phyloP scores from a whole-genome alignment of 2,888 invertebrate species.

The Endotricha flammealis region DNA sequence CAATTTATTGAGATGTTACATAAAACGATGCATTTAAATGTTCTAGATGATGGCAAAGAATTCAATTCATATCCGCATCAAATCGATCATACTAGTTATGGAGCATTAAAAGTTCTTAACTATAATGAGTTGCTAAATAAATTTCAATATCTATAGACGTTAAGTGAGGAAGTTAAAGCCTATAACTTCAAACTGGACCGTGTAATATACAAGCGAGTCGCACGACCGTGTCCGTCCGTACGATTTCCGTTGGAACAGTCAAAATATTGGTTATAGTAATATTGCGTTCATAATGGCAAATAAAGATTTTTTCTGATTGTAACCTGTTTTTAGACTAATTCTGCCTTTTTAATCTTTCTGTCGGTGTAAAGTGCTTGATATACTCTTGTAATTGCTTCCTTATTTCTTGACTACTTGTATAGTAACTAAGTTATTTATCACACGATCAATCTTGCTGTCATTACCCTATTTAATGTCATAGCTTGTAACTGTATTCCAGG shows the following conservation, averaged over 20 bases:
- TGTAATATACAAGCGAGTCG: slow-evolving; percentile 1
- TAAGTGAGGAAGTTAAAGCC: slow-evolving; percentile 10
- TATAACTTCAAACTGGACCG: slow-evolving; percentile 9
- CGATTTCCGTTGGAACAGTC: slow-evolving; percentile 11
- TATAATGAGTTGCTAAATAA: neutral
- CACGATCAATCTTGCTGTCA: no score
- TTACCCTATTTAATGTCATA: no score
- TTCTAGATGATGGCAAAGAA: neutral
- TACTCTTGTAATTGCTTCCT: no score
- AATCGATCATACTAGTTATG: neutral
- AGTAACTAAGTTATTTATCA: no score
- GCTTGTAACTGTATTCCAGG: no score
- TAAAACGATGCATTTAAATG: neutral
- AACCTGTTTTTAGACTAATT: no score
- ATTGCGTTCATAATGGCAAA: slow-evolving; percentile 1
- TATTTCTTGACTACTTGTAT: no score
- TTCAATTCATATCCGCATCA: neutral
- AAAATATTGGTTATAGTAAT: slow-evolving; percentile 4
- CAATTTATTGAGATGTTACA: neutral
- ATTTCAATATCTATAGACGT: slow-evolving; percentile 2
- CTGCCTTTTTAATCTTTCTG: no score
- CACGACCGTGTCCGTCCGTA: slow-evolving; percentile 1
- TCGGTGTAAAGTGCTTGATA: no score
- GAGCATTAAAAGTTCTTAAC: neutral
- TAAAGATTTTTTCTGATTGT: no score